A percentile compares a stretch with the other conserved stretches of the same genome.
Evolutionary conservation across 2,113 vertebrate genomes (phyloP).

Genomic region (Lagopus muta): DNA sequence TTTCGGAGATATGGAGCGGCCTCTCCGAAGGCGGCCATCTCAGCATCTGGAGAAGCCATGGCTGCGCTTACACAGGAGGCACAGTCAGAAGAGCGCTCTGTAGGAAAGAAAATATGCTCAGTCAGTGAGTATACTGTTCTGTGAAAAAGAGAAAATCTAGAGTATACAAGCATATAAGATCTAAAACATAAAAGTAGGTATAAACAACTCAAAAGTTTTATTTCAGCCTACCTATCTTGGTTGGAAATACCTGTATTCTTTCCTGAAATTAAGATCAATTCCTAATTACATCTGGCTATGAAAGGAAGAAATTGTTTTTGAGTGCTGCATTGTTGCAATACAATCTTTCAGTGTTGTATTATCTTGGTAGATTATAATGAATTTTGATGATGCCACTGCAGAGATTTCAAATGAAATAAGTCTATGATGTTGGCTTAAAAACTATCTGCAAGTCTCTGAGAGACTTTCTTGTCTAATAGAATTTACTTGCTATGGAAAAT

Average conservation of each 20-base stretch:
- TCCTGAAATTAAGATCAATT: not conserved
- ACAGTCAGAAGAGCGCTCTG: not conserved
- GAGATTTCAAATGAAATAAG: not conserved
- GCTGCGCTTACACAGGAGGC: not conserved
- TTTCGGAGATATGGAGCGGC: conserved; percentile 81
- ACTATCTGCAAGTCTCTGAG: not conserved
- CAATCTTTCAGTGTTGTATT: not conserved
- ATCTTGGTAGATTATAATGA: not conserved
- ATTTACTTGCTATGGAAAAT: not conserved
- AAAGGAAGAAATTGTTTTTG: not conserved
- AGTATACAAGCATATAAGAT: not conserved
- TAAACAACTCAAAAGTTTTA: not conserved
- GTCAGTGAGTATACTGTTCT: not conserved
- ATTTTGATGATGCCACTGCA: not conserved
- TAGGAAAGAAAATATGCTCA: not conserved
- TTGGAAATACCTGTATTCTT: not conserved
- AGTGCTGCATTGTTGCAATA: not conserved
- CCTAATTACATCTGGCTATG: not conserved
- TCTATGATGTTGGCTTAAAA: not conserved
- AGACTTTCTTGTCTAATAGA: not conserved
- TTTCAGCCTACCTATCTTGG: not conserved
- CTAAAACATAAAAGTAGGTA: not conserved
- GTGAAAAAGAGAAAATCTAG: not conserved
- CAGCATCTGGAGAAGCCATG: not conserved
- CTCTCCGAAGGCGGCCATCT: not conserved